phyloP scores from a whole-genome alignment of 2,113 vertebrate genomes.

The Geococcyx californianus region DNA sequence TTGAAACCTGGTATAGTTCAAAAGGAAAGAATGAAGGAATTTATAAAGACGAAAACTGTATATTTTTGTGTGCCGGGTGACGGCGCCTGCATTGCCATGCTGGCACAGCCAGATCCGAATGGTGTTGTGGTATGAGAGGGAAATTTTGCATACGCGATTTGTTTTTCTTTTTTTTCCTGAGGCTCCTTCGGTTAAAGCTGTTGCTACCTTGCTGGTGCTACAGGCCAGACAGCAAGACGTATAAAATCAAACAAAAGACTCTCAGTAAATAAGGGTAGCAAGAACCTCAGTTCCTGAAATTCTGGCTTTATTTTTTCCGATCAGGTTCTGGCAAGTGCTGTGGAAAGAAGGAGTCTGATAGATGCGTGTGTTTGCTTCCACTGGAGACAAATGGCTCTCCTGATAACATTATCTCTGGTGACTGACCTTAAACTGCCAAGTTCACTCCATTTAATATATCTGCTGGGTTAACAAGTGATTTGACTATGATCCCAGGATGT shows the following conservation, averaged over 20 bases:
- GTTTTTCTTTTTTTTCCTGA: background rate
- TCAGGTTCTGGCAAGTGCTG: constrained; percentile 9
- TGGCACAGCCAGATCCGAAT: background rate
- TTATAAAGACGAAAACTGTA: constrained; percentile 16
- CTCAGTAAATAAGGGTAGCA: background rate
- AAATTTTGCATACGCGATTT: background rate
- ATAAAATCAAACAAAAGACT: background rate
- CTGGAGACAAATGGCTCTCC: constrained; percentile 28
- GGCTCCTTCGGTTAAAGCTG: background rate
- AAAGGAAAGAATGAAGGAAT: constrained; percentile 32
- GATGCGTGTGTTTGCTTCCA: background rate
- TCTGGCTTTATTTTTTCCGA: background rate
- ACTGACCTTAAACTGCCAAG: constrained; percentile 37
- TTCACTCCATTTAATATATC: constrained; percentile 13
- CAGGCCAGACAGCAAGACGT: background rate
- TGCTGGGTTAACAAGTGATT: background rate
- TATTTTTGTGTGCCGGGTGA: background rate
- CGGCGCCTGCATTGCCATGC: background rate
- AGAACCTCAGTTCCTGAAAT: background rate
- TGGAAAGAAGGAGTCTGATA: constrained; percentile 20
- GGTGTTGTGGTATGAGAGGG: background rate
- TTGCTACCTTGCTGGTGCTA: background rate
- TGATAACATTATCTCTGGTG: constrained; percentile 22
- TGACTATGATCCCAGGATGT: background rate
- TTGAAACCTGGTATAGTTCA: constrained; percentile 42